A percentile compares a stretch with the other conserved stretches of the same genome.
Conservation (phyloP, 2,113 vertebrate species). For the Choloepus hoffmanni region DNA sequence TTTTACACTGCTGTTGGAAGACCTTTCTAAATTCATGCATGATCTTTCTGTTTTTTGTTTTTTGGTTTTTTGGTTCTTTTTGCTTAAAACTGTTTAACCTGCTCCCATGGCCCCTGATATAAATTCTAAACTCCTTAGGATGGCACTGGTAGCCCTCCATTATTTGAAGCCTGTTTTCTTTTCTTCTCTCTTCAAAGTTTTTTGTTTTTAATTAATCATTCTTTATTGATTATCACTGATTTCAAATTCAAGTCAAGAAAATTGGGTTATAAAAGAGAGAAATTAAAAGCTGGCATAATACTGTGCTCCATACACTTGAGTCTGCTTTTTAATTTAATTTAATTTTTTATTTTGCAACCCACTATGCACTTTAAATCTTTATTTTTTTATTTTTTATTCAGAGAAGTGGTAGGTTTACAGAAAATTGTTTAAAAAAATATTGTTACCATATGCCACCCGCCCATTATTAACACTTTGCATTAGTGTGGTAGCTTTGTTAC, state of each 20-base stretch:
- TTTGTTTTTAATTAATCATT: background rate
- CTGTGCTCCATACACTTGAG: background rate
- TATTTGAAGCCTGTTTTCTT: background rate
- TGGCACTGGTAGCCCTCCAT: background rate
- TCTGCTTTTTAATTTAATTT: background rate
- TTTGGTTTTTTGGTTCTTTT: background rate
- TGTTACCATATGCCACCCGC: too few relatives aligned
- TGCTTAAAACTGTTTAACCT: background rate
- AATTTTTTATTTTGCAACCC: too few relatives aligned
- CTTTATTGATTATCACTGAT: background rate
- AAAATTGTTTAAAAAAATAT: too few relatives aligned
- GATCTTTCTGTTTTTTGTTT: background rate
- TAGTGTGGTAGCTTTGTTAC: too few relatives aligned
- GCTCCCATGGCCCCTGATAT: background rate
- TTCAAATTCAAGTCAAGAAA: slow-evolving; percentile 34
- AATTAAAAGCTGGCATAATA: background rate
- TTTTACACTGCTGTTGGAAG: background rate
- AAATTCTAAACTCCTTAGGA: background rate
- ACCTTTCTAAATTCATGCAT: background rate
- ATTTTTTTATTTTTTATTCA: too few relatives aligned
- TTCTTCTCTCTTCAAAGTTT: background rate
- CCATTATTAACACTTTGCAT: too few relatives aligned
- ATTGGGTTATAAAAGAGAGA: background rate
- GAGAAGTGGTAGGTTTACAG: too few relatives aligned
- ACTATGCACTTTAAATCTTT: too few relatives aligned